Base-by-base conservation (phyloP, 2,888 invertebrate species). In the Acanthopleura granulata region DNA sequence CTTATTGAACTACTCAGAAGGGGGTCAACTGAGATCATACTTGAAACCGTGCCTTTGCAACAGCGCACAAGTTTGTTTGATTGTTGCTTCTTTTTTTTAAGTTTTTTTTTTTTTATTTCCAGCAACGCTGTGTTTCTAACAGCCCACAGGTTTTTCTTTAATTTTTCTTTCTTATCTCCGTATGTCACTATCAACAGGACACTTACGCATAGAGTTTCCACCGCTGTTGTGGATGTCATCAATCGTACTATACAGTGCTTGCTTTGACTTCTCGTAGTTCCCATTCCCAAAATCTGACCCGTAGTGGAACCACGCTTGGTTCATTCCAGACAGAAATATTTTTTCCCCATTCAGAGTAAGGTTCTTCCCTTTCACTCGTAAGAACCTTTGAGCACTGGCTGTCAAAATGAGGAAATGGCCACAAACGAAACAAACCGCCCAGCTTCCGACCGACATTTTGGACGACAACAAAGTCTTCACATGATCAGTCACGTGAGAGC, bases 301-400 rank as follows among this genome's bases (percentile, higher is more conserved):
- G 51, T 80, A 83, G 16, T 62, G 70, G 61, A 78, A 79, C 82
- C 82, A 83, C 0, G 82, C 81, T 18, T 81, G 81, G 73, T 82
- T 83, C 57, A 83, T 73, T 72, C 82, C 81, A 15, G 81, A 82
- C 22, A 82, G 49, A 74, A 80, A 82, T 40, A 82, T 80, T 62
- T 79, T 81, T 57, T 81, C 79, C 29, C 78, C 79, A 74, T 77
- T 77, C 0, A 81, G 74, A n/a, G 74, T 73, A 12, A 81, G 61
- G 29, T 78, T 75, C 15, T 70, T 72, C 9, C 77, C 78, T 25
- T 49, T 77, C 12, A 80, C 81, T 72, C 76, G 72, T 49, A 81
- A 72, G 71, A 72, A 29, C 9, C n/a, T 61, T 25, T 61, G n/a
- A 22, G 29, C 4, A 29, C 12, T 57, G 57, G 18, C 22, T 6